Base-by-base conservation (phyloP, 2,797 vertebrate genomes). In the Benthosema pterotum region DNA sequence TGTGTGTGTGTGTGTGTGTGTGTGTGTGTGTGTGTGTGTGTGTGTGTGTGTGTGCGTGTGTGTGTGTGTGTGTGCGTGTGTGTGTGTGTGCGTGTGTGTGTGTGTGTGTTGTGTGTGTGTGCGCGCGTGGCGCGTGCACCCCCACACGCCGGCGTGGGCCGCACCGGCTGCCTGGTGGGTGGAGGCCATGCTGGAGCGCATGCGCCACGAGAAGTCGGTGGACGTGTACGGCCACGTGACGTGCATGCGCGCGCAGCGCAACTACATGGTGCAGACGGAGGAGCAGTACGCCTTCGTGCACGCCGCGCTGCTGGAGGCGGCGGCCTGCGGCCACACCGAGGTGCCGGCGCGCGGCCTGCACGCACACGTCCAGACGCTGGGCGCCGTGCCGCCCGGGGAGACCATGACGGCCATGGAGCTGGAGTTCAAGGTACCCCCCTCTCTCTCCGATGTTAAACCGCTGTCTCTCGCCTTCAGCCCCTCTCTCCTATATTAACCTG, bases 191-290 rank as follows among this genome's bases (percentile, higher is more conserved):
- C 89, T 99, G 77, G 97, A 99, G 88, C 91, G 96, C 56, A 95
- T 98, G 91, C 97, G 96, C 51, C 96, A 97, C 0, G 97, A 99
- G 90, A 96, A 97, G 84, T 94, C 94, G 0, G 96, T 98, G 45
- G 97, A 99, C 85, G 93, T 98, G 85, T 99, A 99, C 0, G 97
- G 97, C 63, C 95, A 98, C 0, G 96, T 99, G 89, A 99, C 96
- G 0, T 97, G 96, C 84, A 97, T 99, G 95, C 93, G 97, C 3
- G 92, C 97, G 0, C 97, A 99, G 90, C 92, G 97, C 66, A 99
- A 99, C 91, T 99, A 99, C 89, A 98, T 98, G 97, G 96, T 99
- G 53, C 97, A 99, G 89, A 99, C 97, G 0, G 95, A 99, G 86
- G 97, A 99, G 82, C 97, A 99, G 82, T 99, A 99, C 47, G 89